Conservation (phyloP, 2,113 vertebrate genomes). For the Octodon degus region DNA sequence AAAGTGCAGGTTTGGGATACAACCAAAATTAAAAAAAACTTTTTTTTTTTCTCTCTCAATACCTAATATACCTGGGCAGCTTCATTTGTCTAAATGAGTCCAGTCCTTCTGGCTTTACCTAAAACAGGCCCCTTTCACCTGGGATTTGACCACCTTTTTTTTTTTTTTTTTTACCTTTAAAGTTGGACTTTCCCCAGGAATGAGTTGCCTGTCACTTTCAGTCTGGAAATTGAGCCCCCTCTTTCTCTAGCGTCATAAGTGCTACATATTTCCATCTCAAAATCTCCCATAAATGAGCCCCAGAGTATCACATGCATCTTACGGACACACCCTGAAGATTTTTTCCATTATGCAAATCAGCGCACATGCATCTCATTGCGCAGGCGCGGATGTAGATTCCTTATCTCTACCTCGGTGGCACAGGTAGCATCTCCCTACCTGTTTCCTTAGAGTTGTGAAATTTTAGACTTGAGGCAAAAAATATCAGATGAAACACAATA, state of each 20-base stretch:
- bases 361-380: background rate
- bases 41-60: background rate
- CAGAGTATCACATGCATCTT: background rate
- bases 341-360: background rate
- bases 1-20: background rate
- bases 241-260: background rate
- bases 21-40: background rate
- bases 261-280: background rate
- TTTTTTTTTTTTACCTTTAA: background rate
- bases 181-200: background rate
- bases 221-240: background rate
- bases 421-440: background rate
- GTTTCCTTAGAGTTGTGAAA: background rate
- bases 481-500: background rate
- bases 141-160: background rate
- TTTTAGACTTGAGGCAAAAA: background rate
- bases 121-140: background rate
- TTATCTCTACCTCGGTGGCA: background rate
- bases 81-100: background rate
- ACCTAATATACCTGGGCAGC: background rate
- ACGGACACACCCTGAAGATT: background rate
- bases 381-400: background rate
- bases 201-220: background rate
- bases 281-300: background rate
- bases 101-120: background rate